Evolutionary conservation across 2,797 vertebrate genomes (phyloP), one percentile per base, ranked within the genome.

Genomic region (Ctenopoma kingsleyae): DNA sequence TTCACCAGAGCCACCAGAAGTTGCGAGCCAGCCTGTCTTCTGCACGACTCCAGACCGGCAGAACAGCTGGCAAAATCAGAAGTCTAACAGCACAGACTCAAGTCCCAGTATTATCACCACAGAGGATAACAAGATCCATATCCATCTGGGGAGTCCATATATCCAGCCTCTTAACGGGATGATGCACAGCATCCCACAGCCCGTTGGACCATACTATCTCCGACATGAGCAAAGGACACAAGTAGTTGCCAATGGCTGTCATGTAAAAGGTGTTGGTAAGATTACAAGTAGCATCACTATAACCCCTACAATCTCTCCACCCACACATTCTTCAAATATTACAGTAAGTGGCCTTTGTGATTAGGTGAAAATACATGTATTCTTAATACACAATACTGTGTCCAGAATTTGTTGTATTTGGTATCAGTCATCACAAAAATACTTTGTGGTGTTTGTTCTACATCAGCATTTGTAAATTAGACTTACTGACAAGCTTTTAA

Each of bases 71-170:
- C 96, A 98, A 61, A 92, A 96, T 79, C 95, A 96, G 60, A 95
- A 93, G 88, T 96, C 96, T 81, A 96, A 95, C 89, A 96, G 95
- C 77, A 92, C 93, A 0, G 94, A 87, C 22, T 15, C 78, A 4
- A 87, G 95, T 88, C 95, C 97, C 67, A 97, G 94, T 78, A 94
- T 98, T 85, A 96, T 97, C 94, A 97, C 96, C 91, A 96, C 96
- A 86, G 98, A 99, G 78, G 98, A 99, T 90, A 99, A 97, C 89
- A 99, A 99, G 96, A 98, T 99, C 90, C 97, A 98, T 71, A 99
- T 99, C 89, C 97, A 98, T 77, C 95, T 99, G 85, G 98, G 97
- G 85, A 97, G 92, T 77, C 94, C 96, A 49, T 97, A 96, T 8
- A 82, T 96, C 82, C 96, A 97, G 85, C 77, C 94, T 71, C 85